phyloP scores from a whole-genome alignment of 2,888 invertebrate species.

The Stenichneumon culpator region DNA sequence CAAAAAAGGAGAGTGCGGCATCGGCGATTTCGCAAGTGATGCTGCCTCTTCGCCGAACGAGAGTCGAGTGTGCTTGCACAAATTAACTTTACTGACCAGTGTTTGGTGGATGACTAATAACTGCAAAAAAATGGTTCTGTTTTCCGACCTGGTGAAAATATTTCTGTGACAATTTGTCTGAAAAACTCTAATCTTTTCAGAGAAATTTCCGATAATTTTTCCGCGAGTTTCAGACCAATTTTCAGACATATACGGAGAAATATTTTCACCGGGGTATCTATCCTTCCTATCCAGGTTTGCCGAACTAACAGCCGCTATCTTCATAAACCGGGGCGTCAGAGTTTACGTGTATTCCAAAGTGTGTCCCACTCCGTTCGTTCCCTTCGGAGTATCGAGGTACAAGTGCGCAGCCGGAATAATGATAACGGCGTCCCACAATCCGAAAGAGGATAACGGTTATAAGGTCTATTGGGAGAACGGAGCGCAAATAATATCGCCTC shows the following conservation, averaged over 20 bases:
- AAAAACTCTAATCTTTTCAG: too few relatives aligned
- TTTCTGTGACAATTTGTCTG: too few relatives aligned
- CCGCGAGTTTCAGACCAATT: too few relatives aligned
- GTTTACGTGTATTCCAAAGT: constrained; percentile 93
- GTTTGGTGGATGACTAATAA: background rate
- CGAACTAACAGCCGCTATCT: constrained; percentile 94
- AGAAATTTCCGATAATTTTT: too few relatives aligned
- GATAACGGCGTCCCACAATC: constrained; percentile 98
- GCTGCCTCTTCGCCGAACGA: too few relatives aligned
- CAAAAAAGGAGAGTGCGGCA: background rate
- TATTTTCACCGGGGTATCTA: background rate
- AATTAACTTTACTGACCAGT: background rate
- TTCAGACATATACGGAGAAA: too few relatives aligned
- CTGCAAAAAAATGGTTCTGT: background rate
- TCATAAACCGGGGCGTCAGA: constrained; percentile 90
- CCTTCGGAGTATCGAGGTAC: constrained; percentile 92
- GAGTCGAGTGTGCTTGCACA: background rate
- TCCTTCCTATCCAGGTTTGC: constrained; percentile 90
- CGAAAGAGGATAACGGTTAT: constrained; percentile 98
- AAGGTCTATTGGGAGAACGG: constrained; percentile 99
- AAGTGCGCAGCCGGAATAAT: constrained; percentile 95
- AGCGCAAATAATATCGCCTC: constrained; percentile 97
- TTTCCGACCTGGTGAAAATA: background rate
- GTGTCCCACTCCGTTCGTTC: constrained; percentile 97
- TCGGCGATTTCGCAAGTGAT: too few relatives aligned